A percentile compares a stretch with the other conserved stretches of the same genome.
Evolutionary conservation across 2,888 invertebrate species (phyloP).

Genomic region (Lacanobia wlatinum): DNA sequence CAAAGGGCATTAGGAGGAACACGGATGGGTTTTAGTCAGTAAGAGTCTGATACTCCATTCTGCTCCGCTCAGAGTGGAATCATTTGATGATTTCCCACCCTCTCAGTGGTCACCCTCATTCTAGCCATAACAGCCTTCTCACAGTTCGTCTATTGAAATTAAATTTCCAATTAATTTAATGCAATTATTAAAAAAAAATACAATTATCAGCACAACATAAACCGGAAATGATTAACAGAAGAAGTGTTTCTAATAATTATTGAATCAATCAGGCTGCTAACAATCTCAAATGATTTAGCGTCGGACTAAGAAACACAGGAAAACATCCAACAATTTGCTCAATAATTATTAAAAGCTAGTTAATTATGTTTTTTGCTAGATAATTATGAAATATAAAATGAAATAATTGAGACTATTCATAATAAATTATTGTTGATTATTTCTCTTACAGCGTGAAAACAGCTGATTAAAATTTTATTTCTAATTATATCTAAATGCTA

Average conservation of each 20-base stretch:
- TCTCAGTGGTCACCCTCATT: too few relatives aligned
- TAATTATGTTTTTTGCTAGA: constrained; percentile 13
- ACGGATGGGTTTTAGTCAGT: too few relatives aligned
- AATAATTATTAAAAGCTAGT: constrained; percentile 2
- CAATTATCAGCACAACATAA: neutral
- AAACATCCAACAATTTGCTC: constrained; percentile 16
- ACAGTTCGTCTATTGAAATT: too few relatives aligned
- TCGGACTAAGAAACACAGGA: constrained; percentile 7
- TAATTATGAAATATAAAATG: constrained; percentile 22
- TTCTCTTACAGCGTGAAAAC: neutral
- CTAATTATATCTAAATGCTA: too few relatives aligned
- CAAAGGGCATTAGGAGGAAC: too few relatives aligned
- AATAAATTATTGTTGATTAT: neutral
- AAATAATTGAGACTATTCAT: constrained; percentile 23
- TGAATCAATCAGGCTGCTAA: neutral
- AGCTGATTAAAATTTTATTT: too few relatives aligned
- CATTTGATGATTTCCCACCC: too few relatives aligned
- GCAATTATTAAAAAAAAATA: neutral
- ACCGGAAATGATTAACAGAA: neutral
- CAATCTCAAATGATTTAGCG: neutral
- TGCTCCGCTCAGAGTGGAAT: too few relatives aligned
- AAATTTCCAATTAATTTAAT: neutral
- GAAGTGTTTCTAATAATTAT: constrained; percentile 1
- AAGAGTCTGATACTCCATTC: too few relatives aligned
- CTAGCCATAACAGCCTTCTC: too few relatives aligned